Evolutionary conservation across 1,140 invertebrate genomes (phyloP), one percentile per base, ranked within the genome.

Genomic region (Diuraphis noxia): DNA sequence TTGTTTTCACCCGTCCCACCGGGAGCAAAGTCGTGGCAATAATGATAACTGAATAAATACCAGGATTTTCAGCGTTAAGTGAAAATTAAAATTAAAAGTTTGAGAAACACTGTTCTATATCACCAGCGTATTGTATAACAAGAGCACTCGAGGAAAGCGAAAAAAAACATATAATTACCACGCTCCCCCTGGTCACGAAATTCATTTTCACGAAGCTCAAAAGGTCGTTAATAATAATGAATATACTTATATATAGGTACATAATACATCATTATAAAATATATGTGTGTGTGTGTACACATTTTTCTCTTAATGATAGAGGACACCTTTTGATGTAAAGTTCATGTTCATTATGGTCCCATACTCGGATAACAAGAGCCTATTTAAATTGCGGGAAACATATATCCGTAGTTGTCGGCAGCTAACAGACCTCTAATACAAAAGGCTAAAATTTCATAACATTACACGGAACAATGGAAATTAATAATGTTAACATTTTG

Each of bases 371-470:
- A 88, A 88, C 87, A 34, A 88, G 87, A 72, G 40, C 52, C 38
- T 77, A 72, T 88, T 63, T 41, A 88, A 88, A 88, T 88, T 88
- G 56, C 87, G 87, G 87, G 63, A 88, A 72, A 88, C 87, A 41
- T 72, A 41, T 72, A 72, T 63, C 25, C 87, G 30, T 25, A 21
- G 86, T 40, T 34, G 87, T 56, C 56, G 87, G 52, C 56, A 72
- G 63, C 87, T 72, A 63, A 88, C 87, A 88, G 52, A 88, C 87
- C 52, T 72, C 87, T 40, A 30, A 41, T 30, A 88, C 40, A 88
- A 88, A 63, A 88, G 87, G 56, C 40, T n/a, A 25, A 88, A 40
- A 72, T 72, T 88, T 86, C 85, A 86, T 21, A 86, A 88, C 87
- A 88, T 88, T 41, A 63, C 87, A n/a, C 56, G 23, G 56, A 38